Evolutionary conservation across 2,113 vertebrate species (phyloP), one percentile per base, ranked within the genome.

Genomic region (Lanius ludovicianus): DNA sequence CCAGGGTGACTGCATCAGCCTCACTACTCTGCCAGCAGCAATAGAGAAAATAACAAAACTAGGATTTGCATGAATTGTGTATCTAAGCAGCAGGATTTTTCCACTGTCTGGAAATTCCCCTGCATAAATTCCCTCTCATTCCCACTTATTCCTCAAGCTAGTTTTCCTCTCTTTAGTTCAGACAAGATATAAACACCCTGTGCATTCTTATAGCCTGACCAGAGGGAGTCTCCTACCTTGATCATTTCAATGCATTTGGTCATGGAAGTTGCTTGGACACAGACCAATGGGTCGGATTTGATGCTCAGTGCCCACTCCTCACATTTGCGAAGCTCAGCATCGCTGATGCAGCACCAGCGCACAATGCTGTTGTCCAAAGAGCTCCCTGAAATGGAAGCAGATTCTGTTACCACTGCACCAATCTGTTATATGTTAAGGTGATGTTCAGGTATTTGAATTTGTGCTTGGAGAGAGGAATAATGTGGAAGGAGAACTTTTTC

Each of bases 311-410:
- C 99, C 99, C 99, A 99, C 70, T 98, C 98, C 95, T 99, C 99
- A 77, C 99, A 99, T 53, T 99, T 99, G 77, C 59, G 98, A 90
- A 99, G 98, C 87, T 99, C 99, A 76, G 98, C 98, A 3, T 97
- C 84, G 53, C 99, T 99, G 82, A 99, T 98, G 80, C 99, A 99
- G 97, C 99, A 99, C 99, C 99, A 99, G 30, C 99, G 98, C 69
- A 99, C 98, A 17, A 99, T 97, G 13, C 99, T 99, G 97, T 99
- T 98, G 93, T 99, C 98, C 96, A 99, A 89, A 17, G 99, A 99
- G 91, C 98, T 99, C 84, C 99, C 99, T 99, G 96, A 62, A 71
- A 88, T 30, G 73, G 41, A 42, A 81, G 31, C 65, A 88, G 25
- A 74, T 31, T 37, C 5, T 2, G 2, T 44, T n/a, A 88, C 33